phyloP scores from a whole-genome alignment of 2,797 vertebrate species.

The Artibeus jamaicensis region DNA sequence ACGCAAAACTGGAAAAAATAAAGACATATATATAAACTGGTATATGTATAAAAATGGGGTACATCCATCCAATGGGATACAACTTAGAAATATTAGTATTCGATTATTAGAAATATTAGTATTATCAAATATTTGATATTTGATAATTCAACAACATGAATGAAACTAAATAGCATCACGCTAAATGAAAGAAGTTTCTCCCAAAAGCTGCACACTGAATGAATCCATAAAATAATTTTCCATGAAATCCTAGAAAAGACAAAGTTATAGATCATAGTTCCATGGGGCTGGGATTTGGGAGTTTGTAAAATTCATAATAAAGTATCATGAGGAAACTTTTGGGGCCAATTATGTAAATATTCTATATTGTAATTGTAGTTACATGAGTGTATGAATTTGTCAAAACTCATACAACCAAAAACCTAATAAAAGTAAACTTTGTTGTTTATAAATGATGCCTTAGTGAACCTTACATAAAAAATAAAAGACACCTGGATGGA shows the following conservation, averaged over 20 bases:
- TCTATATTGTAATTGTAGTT: not conserved
- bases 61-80: not conserved
- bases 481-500: not conserved
- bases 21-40: not conserved
- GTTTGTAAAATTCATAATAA: not conserved
- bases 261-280: not conserved
- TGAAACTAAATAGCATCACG: not conserved
- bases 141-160: not conserved
- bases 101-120: too few species aligned
- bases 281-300: rapidly evolving
- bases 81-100: not conserved
- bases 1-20: not conserved
- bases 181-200: not conserved
- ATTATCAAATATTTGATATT: too few species aligned
- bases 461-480: not conserved
- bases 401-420: not conserved
- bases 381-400: not conserved
- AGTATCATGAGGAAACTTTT: not conserved
- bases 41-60: not conserved
- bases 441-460: not conserved
- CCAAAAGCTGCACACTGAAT: not conserved
- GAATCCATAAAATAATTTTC: not conserved
- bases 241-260: not conserved
- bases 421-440: not conserved
- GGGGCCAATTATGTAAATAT: not conserved